Conservation (phyloP, 1,140 invertebrate genomes). For the Aphelinus atriplicis region DNA sequence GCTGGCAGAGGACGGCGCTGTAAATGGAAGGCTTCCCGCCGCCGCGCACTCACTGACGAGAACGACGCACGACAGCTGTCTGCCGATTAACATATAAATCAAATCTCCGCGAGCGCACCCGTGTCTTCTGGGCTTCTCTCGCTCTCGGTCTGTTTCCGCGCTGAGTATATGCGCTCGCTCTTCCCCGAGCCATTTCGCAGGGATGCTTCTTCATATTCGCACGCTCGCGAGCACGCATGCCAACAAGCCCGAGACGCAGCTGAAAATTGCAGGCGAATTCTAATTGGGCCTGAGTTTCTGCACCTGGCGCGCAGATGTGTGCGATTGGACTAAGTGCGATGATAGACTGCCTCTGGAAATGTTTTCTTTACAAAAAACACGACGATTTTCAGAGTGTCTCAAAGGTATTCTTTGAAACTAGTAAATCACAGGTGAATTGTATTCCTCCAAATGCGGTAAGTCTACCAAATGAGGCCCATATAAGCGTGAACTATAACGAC, state of each 20-base stretch:
- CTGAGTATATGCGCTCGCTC: constrained; percentile 19
- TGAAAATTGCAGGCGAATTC: constrained; percentile 5
- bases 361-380: no score
- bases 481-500: no score
- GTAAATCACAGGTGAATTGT: no score
- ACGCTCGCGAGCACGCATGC: constrained; percentile 2
- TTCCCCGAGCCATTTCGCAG: constrained; percentile 16
- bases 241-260: constrained; percentile 7
- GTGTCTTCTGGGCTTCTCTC: background rate
- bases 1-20: background rate
- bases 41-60: constrained; percentile 33
- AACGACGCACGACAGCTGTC: constrained; percentile 44
- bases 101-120: constrained; percentile 38
- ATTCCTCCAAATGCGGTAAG: no score
- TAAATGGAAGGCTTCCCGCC: constrained; percentile 3
- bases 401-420: no score
- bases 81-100: constrained; percentile 51
- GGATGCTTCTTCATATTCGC: constrained; percentile 23
- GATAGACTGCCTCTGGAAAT: no score
- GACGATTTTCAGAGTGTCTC: no score
- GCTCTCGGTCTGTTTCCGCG: constrained; percentile 21
- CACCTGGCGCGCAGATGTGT: no score
- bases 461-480: no score
- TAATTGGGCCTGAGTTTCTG: no score
- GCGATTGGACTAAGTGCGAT: no score